These are phyloP conservation scores for Mesocentrotus franciscanus DNA, from an alignment of 53 echinoderm and acorn worm genomes.

Conservation along the genomic window DNA sequence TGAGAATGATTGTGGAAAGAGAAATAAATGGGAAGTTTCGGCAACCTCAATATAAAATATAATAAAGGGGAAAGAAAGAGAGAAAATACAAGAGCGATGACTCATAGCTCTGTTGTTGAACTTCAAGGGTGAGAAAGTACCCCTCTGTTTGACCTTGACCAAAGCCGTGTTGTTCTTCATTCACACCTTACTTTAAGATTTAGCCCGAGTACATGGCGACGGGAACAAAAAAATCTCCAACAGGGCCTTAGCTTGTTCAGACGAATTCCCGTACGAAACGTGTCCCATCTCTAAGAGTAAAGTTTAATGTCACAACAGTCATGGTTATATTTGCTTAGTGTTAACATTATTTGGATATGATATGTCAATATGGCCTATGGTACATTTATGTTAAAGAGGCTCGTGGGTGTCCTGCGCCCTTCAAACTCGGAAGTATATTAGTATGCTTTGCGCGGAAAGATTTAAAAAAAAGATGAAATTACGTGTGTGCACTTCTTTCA, in stretches of 20 bases:
- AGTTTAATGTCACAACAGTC: not conserved
- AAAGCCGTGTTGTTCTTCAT: constrained; percentile 46
- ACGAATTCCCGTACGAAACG: not conserved
- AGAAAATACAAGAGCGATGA: constrained; percentile 8
- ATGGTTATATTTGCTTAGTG: not conserved
- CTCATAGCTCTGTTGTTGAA: constrained; percentile 28
- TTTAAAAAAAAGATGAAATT: not conserved
- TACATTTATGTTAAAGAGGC: not conserved
- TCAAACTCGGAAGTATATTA: not conserved
- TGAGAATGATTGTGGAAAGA: too few relatives aligned
- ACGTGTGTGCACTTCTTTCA: not conserved
- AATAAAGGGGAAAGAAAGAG: too few relatives aligned
- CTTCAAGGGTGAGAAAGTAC: constrained; percentile 63
- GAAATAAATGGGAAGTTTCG: too few relatives aligned
- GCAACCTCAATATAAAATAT: too few relatives aligned
- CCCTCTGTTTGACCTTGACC: constrained; percentile 63
- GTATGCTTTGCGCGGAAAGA: not conserved
- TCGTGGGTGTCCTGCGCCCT: not conserved
- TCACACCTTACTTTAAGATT: constrained; percentile 4
- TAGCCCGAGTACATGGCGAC: not conserved
- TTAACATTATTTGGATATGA: not conserved
- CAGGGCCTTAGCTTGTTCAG: constrained; percentile 13
- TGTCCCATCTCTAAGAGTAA: not conserved
- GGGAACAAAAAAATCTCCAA: not conserved
- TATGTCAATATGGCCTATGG: not conserved